Evolutionary conservation across 2,888 invertebrate genomes (phyloP).

Genomic region (Andrena praecox): DNA sequence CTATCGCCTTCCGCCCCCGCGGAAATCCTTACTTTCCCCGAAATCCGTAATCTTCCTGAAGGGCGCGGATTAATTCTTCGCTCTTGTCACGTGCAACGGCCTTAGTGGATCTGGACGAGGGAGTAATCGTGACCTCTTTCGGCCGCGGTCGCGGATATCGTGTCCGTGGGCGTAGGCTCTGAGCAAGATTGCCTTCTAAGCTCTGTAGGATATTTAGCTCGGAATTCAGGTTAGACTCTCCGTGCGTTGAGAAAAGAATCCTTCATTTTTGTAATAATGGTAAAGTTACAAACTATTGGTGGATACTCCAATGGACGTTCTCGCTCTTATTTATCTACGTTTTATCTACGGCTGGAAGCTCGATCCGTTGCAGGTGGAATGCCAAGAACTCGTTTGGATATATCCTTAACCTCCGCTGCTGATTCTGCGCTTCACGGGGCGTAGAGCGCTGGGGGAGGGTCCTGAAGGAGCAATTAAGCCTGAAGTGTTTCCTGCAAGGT

Average conservation of each 20-base stretch:
- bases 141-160: not conserved
- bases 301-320: not conserved
- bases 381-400: constrained; percentile 74
- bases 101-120: not conserved
- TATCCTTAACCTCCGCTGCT: constrained; percentile 71
- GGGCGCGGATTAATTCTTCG: constrained; percentile 74
- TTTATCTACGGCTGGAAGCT: constrained; percentile 40
- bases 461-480: constrained; percentile 83
- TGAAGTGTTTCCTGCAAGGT: constrained; percentile 84
- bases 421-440: constrained; percentile 71
- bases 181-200: not conserved
- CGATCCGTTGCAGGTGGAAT: constrained; percentile 67
- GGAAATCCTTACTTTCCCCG: constrained; percentile 75
- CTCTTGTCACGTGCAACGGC: constrained; percentile 66
- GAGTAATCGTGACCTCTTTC: constrained; percentile 24
- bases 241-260: no score
- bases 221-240: no score
- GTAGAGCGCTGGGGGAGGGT: constrained; percentile 67
- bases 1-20: constrained; percentile 57
- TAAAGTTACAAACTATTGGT: not conserved
- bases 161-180: not conserved
- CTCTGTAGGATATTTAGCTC: not conserved
- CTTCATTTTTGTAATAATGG: no score
- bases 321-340: constrained; percentile 18
- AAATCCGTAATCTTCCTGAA: constrained; percentile 76